These are phyloP conservation scores for Drosophila nasuta DNA, from an alignment of 1,140 invertebrate species.

Conservation along the genomic window DNA sequence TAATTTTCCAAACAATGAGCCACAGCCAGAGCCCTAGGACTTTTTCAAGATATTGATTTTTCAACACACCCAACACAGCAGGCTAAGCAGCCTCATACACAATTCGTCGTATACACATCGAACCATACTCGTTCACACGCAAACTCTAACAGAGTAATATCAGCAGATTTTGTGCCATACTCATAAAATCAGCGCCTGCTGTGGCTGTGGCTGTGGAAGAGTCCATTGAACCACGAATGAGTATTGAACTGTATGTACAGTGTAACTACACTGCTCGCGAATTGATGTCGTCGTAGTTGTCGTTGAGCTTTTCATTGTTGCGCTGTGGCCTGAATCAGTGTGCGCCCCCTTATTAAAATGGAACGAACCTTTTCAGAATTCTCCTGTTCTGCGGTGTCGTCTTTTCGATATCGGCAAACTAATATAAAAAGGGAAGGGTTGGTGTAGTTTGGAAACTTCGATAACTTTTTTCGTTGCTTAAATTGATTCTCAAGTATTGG, in stretches of 20 bases:
- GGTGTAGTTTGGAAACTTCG: constrained; percentile 44
- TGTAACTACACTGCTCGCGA: constrained; percentile 35
- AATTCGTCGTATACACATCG: constrained; percentile 8
- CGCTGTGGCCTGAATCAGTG: constrained; percentile 50
- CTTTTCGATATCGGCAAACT: constrained; percentile 63
- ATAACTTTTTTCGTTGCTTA: constrained; percentile 64
- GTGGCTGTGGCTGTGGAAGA: constrained; percentile 46
- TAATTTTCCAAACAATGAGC: constrained; percentile 8
- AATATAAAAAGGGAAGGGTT: constrained; percentile 68
- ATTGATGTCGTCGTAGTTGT: constrained; percentile 22
- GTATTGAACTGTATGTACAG: constrained; percentile 14
- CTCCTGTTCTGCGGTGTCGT: neutral
- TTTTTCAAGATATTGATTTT: constrained; percentile 66
- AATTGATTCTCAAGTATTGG: constrained; percentile 71
- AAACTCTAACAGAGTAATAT: constrained; percentile 23
- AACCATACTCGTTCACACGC: constrained; percentile 1
- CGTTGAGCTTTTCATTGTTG: neutral
- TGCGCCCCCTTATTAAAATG: constrained; percentile 52
- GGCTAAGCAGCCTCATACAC: constrained; percentile 43
- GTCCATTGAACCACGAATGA: constrained; percentile 59
- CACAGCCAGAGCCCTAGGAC: neutral
- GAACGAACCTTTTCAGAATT: neutral
- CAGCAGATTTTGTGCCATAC: constrained; percentile 28
- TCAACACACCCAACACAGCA: constrained; percentile 1
- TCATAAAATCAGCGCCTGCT: constrained; percentile 38